These are phyloP conservation scores for Scartelaos histophorus DNA, from an alignment of 2,113 vertebrate genomes.

Conservation along the genomic window DNA sequence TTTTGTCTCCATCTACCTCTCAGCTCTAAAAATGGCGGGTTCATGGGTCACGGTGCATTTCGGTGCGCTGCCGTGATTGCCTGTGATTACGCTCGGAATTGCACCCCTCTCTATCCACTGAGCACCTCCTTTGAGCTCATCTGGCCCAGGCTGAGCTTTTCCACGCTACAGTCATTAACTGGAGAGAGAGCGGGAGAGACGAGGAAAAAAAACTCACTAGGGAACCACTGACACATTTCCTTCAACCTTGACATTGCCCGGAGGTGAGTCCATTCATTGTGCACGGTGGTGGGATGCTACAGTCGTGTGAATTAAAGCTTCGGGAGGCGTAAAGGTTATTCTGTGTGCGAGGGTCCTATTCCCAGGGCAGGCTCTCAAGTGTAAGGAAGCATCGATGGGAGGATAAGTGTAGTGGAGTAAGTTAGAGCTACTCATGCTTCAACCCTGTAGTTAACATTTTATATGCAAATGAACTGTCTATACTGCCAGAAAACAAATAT, in stretches of 20 bases:
- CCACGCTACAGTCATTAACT: slow-evolving; percentile 58
- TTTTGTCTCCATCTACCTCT: slow-evolving; percentile 30
- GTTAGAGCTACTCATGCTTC: background rate
- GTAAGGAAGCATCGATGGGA: slow-evolving; percentile 36
- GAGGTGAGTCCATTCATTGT: slow-evolving; percentile 60
- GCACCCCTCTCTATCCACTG: slow-evolving; percentile 14
- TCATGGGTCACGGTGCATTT: slow-evolving; percentile 38
- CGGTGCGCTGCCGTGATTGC: slow-evolving; percentile 64
- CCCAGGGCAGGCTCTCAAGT: slow-evolving; percentile 32
- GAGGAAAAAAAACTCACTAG: slow-evolving; percentile 46
- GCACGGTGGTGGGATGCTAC: slow-evolving; percentile 35
- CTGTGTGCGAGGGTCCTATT: slow-evolving; percentile 34
- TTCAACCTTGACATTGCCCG: slow-evolving; percentile 71
- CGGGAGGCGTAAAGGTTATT: slow-evolving; percentile 47
- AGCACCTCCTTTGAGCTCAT: slow-evolving; percentile 63
- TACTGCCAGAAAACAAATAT: no score
- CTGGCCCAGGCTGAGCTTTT: slow-evolving; percentile 48
- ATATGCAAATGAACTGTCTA: background rate
- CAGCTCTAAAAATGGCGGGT: slow-evolving; percentile 52
- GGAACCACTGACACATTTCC: slow-evolving; percentile 60
- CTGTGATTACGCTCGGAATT: slow-evolving; percentile 69
- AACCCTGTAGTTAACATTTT: background rate
- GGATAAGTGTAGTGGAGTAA: background rate
- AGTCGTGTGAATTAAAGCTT: slow-evolving; percentile 51
- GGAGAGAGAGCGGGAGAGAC: slow-evolving; percentile 45